Evolutionary conservation across 2,113 vertebrate species (phyloP), one percentile per base, ranked within the genome.

Genomic region (Sialia sialis): DNA sequence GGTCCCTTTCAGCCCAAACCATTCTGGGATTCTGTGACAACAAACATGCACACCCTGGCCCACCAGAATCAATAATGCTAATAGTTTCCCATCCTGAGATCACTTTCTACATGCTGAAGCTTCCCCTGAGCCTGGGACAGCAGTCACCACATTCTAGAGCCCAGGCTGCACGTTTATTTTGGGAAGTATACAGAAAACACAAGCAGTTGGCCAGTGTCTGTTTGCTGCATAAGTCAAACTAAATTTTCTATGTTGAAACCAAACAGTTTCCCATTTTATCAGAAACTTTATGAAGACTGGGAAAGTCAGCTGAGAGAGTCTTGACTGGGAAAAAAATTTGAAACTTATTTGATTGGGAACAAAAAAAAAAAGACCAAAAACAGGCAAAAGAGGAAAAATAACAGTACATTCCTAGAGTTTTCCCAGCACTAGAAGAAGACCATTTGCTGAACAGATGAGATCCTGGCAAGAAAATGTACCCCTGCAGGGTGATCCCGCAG

Each of bases 401-500:
- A 63, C 16, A 76, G 7, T 5, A 14, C 9, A 11, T 39, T 80
- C 76, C 63, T 38, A 27, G 79, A 94, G 92, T 76, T 89, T 72
- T 80, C 58, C 49, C 66, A 83, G 84, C 11, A 52, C 29, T 74
- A 59, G 7, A 66, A 59, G 36, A 16, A 73, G 87, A 70, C 21
- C 2, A 4, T 89, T 88, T 63, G 55, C 78, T 76, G 77, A 96
- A 81, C 87, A 85, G 94, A 91, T 86, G 86, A 85, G 80, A 94
- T 59, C 23, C 59, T 56, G 83, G 89, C 90, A 93, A 62, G 73
- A 54, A 81, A 80, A 88, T 4, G 55, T 36, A 39, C 43, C 58
- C 91, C 85, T 63, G 76, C 58, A 10, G 77, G 82, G 90, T 1
- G 11, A 77, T 22, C 32, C 14, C 8, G 79, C 89, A 94, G 91